A percentile compares a stretch with the other conserved stretches of the same genome.
Evolutionary conservation across 2,888 invertebrate genomes (phyloP).

Genomic region (Ganaspis brasiliensis): DNA sequence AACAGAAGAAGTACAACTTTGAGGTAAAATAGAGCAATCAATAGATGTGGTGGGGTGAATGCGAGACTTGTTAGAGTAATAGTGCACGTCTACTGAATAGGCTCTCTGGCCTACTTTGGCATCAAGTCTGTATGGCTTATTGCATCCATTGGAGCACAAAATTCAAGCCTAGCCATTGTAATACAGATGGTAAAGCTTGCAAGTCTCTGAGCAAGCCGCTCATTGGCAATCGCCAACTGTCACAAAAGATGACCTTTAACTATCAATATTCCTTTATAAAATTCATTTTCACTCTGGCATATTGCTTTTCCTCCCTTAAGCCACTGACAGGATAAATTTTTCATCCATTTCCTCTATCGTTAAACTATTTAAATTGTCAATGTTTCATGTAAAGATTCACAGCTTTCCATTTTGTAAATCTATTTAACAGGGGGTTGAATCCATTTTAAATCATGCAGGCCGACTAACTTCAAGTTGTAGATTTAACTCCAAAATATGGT

Average conservation of each 20-base stretch:
- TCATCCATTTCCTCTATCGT: constrained; percentile 10
- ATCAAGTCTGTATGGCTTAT: constrained; percentile 60
- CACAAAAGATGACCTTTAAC: constrained; percentile 67
- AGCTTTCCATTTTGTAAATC: too few relatives aligned
- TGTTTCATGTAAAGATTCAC: neutral
- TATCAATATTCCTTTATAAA: constrained; percentile 59
- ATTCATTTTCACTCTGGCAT: constrained; percentile 29
- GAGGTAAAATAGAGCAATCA: constrained; percentile 85
- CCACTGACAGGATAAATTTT: constrained; percentile 22
- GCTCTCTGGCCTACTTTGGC: constrained; percentile 63
- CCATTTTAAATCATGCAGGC: too few relatives aligned
- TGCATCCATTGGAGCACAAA: constrained; percentile 69
- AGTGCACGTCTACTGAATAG: constrained; percentile 55
- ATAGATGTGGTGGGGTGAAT: constrained; percentile 66
- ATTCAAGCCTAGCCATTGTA: constrained; percentile 66
- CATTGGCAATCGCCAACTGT: constrained; percentile 17
- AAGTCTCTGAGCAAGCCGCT: constrained; percentile 55
- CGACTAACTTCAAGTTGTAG: too few relatives aligned
- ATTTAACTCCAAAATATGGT: too few relatives aligned
- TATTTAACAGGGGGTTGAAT: too few relatives aligned
- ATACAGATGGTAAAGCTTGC: constrained; percentile 58
- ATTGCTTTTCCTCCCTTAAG: constrained; percentile 30
- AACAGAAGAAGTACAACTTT: constrained; percentile 99
- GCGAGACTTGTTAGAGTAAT: constrained; percentile 63
- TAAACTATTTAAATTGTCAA: constrained; percentile 16